phyloP scores from a whole-genome alignment of 37 sponge, comb jelly and placozoan genomes.

The Haliclona indistincta region DNA sequence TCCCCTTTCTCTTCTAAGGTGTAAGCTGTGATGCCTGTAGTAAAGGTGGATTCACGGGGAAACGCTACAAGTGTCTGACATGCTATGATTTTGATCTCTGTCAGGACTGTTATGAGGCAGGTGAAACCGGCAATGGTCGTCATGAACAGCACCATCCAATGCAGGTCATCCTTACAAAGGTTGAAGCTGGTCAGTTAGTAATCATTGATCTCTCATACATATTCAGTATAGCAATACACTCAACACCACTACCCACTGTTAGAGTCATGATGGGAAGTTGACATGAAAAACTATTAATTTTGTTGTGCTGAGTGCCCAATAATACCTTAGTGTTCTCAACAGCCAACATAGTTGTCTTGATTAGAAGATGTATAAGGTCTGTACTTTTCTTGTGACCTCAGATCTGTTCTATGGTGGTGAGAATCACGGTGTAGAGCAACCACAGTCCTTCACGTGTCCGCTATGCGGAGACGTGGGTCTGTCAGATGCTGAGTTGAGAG shows the following conservation, averaged over 20 bases:
- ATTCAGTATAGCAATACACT: background rate
- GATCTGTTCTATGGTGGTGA: conserved; percentile 90
- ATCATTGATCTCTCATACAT: background rate
- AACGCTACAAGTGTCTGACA: conserved; percentile 90
- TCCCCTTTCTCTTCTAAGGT: conserved; percentile 35
- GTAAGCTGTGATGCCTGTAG: conserved; percentile 96
- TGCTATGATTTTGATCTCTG: conserved; percentile 97
- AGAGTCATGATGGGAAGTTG: too few species aligned
- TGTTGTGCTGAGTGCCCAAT: too few species aligned
- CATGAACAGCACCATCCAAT: conserved; percentile 82
- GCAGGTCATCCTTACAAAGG: conserved; percentile 93
- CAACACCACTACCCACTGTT: background rate
- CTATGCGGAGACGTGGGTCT: conserved; percentile 82
- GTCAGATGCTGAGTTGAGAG: conserved; percentile 73
- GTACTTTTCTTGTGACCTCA: too few species aligned
- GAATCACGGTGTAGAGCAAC: conserved; percentile 51
- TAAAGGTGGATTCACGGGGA: conserved; percentile 83
- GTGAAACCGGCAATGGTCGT: conserved; percentile 60
- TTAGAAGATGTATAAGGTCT: too few species aligned
- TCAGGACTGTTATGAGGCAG: conserved; percentile 79
- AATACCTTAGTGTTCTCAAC: too few species aligned
- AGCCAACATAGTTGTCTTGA: too few species aligned
- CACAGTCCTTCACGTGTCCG: conserved; percentile 90
- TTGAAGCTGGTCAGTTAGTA: conserved; percentile 70
- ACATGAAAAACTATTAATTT: too few species aligned